Evolutionary conservation across 2,113 vertebrate genomes (phyloP), one percentile per base, ranked within the genome.

Genomic region (Myiagra hebetior): DNA sequence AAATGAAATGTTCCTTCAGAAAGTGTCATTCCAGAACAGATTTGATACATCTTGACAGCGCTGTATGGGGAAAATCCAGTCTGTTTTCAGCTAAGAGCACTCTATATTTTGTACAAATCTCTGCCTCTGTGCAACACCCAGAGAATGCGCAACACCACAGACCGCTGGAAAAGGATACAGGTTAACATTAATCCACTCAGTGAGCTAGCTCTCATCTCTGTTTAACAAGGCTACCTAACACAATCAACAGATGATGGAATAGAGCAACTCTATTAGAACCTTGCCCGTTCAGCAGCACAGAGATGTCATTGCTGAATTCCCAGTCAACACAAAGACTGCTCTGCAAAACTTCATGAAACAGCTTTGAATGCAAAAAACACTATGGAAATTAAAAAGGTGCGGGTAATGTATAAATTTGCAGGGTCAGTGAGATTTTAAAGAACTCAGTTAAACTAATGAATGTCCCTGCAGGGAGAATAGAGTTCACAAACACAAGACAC

Each of bases 111-210:
- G 22, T 50, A 30, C 22, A 77, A 46, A 50, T 63, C 18, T 63
- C 2, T 8, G 3, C 1, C 1, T 17, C 5, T 27, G 27, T 19
- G 14, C 15, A 21, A 33, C 9, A 70, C 30, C 16, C 33, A 59
- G 60, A 70, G 68, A 82, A 60, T 13, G 22, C 17, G 20, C n/a
- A 80, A 7, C 19, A 4, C 19, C 31, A 35, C 21, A 62, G 33
- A 31, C 33, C 46, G 19, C 21, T 91, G 30, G 11, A 49, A 76
- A 89, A 80, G 6, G 7, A 67, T 28, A 13, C 5, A 28, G 22
- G 11, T 18, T 72, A 67, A 67, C 35, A 35, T 23, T 31, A 64
- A 87, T 20, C 6, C 20, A 52, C 20, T n/a, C 65, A 44, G 21
- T 23, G 50, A 80, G 26, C 5, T 46, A 15, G 47, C 20, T 50